Evolutionary conservation across 92 coral and sea anemone species (phyloP), one percentile per base, ranked within the genome.

Genomic region (Blastomussa wellsi): DNA sequence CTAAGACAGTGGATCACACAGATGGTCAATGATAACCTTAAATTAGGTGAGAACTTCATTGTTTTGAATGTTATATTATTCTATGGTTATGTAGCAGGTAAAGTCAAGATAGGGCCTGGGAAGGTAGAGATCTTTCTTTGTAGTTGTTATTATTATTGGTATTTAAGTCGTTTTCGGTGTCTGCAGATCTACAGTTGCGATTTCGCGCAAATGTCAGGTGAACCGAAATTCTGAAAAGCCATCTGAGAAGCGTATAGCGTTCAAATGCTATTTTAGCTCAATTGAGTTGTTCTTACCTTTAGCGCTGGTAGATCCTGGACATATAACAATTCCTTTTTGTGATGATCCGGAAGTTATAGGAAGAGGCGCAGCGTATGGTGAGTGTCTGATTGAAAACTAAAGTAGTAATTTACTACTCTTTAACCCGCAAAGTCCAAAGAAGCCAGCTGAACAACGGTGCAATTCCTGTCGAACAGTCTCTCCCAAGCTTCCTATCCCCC

Each of bases 291-390:
- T 82, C 20, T 49, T 37, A 71, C 71, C 80, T 83, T 5, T 67
- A 94, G 98, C 98, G 14, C 82, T 94, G 28, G 98, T 94, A 44
- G 98, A 94, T 67, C 98, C 98, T 36, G 98, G 94, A 26, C 76
- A 92, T 14, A 55, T 94, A 17, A 87, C 90, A 66, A 92, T 94
- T 73, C 98, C 98, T 9, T 79, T 94, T 29, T 94, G 98, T 51
- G 95, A 94, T 48, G 95, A 94, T 74, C 98, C 98, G 53, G 98
- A 94, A 16, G 92, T 92, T n/a, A 86, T 89, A 16, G 95, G 95
- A 41, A 84, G 92, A 64, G 98, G 98, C 49, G 89, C 92, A 2
- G 91, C 90, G 24, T 94, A 89, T 59, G 98, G 98, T 92, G 72
- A 79, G 92, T 69, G 47, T 64, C 65, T 26, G 5, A 17, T n/a